phyloP scores from a whole-genome alignment of 2,888 invertebrate species.

The Euproctis similis region DNA sequence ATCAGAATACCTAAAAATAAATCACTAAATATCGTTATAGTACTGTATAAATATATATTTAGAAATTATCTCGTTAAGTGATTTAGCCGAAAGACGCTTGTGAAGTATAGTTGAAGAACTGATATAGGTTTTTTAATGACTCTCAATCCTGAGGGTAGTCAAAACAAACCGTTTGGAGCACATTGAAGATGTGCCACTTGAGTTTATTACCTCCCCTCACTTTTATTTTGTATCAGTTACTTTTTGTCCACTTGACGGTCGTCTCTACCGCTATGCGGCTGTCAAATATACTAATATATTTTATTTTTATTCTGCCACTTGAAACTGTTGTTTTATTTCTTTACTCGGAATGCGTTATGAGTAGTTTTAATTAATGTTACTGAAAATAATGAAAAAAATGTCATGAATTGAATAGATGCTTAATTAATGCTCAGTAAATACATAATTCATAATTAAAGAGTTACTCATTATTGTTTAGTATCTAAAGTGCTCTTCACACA shows the following conservation, averaged over 20 bases:
- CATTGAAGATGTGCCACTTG: slow-evolving; percentile 60
- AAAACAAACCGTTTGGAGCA: slow-evolving; percentile 71
- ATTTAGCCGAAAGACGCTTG: slow-evolving; percentile 31
- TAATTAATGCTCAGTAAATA: no score
- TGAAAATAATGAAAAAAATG: no score
- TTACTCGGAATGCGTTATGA: no score
- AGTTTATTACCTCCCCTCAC: slow-evolving; percentile 42
- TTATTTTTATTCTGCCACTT: no score
- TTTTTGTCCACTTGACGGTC: slow-evolving; percentile 29
- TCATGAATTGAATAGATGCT: no score
- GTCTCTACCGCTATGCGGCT: slow-evolving; percentile 21
- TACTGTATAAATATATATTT: neutral
- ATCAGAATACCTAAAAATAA: no score
- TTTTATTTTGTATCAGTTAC: slow-evolving; percentile 58
- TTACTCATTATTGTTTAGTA: no score
- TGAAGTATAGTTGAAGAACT: slow-evolving; percentile 46
- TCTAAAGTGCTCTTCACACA: no score
- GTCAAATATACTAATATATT: slow-evolving; percentile 5
- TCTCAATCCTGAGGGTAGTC: slow-evolving; percentile 53
- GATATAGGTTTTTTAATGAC: slow-evolving; percentile 54
- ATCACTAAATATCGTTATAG: no score
- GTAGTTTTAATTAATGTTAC: no score
- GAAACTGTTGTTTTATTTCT: no score
- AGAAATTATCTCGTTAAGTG: slow-evolving; percentile 15
- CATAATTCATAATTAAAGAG: no score